Base-by-base conservation (phyloP, 2,113 vertebrate genomes). In the Mionectes macconnelli region DNA sequence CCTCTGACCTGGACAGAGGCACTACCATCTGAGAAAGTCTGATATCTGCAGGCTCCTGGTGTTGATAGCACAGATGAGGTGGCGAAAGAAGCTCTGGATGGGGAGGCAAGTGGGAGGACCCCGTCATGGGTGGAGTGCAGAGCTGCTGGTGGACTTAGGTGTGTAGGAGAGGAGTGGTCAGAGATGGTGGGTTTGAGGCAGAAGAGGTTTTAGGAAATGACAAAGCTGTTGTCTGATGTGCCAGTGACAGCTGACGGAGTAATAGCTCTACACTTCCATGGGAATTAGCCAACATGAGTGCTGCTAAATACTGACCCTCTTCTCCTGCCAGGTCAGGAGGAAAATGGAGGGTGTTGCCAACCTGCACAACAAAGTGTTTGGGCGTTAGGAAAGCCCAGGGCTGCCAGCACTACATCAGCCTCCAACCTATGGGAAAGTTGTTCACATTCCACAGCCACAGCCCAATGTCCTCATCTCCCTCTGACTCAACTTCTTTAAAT, bases 291-390 rank as follows among this genome's bases (percentile, higher is more conserved):
- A 55, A 22, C 17, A 2, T 2, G 21, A 89, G 44, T 27, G 9
- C 88, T 2, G 44, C 64, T 56, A 35, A 22, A 19, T n/a, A 30
- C 56, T 78, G 76, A 72, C 60, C 52, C 33, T 78, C 37, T 28
- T 88, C 66, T 94, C 33, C 73, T 95, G 72, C 67, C 75, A 83
- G 94, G 94, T 59, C 90, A 93, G 85, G 27, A 64, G 90, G 85
- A 94, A 79, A 94, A 89, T 3, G 47, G 72, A 52, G n/a, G 42
- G 40, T 49, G 68, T 52, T 90, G 49, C 76, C 69, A 86, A 64
- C 10, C 55, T 33, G 35, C 42, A 37, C 2, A 3, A 75, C 55
- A 68, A 86, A 94, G 56, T 59, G 56, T 55, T 64, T 67, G 69
- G 68, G 56, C 9, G 2, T 42, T 89, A 64, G 86, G 76, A 63